A percentile compares a stretch with the other conserved stretches of the same genome.
Conservation (phyloP, 2,113 vertebrate genomes). For the Phaetusa simplex region DNA sequence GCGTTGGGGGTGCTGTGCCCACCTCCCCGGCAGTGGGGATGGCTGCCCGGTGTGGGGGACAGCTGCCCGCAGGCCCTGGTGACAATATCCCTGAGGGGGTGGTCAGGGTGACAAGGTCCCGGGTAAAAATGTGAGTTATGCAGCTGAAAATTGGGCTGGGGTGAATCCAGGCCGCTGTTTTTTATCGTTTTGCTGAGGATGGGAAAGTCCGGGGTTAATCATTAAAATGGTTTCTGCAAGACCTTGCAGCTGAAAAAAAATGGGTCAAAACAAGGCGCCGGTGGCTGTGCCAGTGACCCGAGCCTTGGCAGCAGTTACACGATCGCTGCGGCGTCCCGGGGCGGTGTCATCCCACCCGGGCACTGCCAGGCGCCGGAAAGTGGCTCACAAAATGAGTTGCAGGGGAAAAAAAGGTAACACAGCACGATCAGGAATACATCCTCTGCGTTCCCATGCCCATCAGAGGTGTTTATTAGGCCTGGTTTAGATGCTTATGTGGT, state of each 20-base stretch:
- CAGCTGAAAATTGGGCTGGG: background rate
- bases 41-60: background rate
- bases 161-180: slow-evolving; percentile 6
- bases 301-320: background rate
- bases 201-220: slow-evolving; percentile 23
- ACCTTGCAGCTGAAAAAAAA: slow-evolving; percentile 3
- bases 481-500: background rate
- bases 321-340: background rate
- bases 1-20: no score
- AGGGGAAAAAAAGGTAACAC: background rate
- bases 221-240: slow-evolving; percentile 23
- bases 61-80: background rate
- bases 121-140: background rate
- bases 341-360: background rate
- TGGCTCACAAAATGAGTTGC: background rate
- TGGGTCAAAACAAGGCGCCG: background rate
- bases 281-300: background rate
- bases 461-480: background rate
- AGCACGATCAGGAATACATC: background rate
- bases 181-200: slow-evolving; percentile 15
- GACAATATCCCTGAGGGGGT: background rate
- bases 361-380: background rate
- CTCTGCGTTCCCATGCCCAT: background rate
- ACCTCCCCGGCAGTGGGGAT: background rate
- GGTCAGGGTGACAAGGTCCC: background rate